A percentile compares a stretch with the other conserved stretches of the same genome.
Evolutionary conservation across 2,113 vertebrate species (phyloP).

Genomic region (Halichoerus grypus): DNA sequence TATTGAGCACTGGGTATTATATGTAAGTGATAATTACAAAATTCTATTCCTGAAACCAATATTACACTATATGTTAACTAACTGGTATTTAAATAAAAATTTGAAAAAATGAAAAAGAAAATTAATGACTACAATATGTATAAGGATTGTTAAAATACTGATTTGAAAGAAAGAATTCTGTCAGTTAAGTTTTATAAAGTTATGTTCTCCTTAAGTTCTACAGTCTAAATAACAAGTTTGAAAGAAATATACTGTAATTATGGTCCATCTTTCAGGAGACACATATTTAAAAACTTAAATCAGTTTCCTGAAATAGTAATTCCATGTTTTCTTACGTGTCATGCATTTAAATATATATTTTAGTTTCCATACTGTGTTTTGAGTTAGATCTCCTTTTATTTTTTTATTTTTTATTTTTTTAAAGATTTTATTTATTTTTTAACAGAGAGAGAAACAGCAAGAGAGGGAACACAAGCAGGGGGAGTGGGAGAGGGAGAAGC

Average conservation of each 20-base stretch:
- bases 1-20: background rate
- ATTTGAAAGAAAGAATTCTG: background rate
- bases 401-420: too few species aligned
- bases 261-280: background rate
- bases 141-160: background rate
- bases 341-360: background rate
- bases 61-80: background rate
- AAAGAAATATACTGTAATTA: background rate
- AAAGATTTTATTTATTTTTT: too few species aligned
- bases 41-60: background rate
- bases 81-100: background rate
- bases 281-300: background rate
- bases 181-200: conserved; percentile 3
- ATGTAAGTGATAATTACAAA: background rate
- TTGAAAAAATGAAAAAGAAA: background rate
- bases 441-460: too few species aligned
- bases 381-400: background rate
- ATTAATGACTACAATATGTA: background rate
- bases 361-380: background rate
- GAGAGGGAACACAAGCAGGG: too few species aligned
- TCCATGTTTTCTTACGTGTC: background rate
- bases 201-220: background rate
- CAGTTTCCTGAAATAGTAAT: background rate
- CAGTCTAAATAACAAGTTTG: background rate
- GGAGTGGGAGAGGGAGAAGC: too few species aligned